Percentiles rank a stretch among this genome's conserved stretches.
phyloP scores from a whole-genome alignment of 1,140 invertebrate genomes.

The Drosophila asahinai region DNA sequence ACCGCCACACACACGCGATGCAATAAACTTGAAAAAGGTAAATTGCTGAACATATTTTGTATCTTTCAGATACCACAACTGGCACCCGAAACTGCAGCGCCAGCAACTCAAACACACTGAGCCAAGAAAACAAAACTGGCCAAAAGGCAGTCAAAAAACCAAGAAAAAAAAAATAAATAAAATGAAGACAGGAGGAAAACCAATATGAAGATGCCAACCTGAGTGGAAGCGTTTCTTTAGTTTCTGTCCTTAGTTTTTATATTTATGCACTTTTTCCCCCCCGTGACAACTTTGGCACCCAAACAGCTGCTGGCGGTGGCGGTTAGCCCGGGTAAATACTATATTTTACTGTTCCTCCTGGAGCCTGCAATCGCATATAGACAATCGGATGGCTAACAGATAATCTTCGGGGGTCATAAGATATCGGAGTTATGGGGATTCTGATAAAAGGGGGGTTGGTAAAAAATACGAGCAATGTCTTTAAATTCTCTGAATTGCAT shows the following conservation, averaged over 20 bases:
- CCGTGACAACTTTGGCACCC: slow-evolving; percentile 44
- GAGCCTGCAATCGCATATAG: slow-evolving; percentile 9
- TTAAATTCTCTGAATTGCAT: background rate
- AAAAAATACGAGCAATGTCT: background rate
- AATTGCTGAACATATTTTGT: slow-evolving; percentile 71
- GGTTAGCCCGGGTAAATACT: slow-evolving; percentile 34
- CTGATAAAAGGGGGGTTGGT: background rate
- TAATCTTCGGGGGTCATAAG: slow-evolving; percentile 33
- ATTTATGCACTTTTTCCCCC: slow-evolving; percentile 46
- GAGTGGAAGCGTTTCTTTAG: slow-evolving; percentile 40
- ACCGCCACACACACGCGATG: slow-evolving; percentile 46
- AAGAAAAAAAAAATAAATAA: too few species aligned
- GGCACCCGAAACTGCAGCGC: slow-evolving; percentile 49
- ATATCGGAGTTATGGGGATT: slow-evolving; percentile 34
- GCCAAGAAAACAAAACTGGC: slow-evolving; percentile 39
- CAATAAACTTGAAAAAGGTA: slow-evolving; percentile 76
- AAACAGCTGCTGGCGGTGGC: slow-evolving; percentile 35
- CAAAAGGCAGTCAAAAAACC: slow-evolving; percentile 2
- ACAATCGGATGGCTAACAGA: slow-evolving; percentile 44
- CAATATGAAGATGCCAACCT: slow-evolving; percentile 55
- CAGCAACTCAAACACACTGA: slow-evolving; percentile 38
- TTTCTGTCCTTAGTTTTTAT: slow-evolving; percentile 48
- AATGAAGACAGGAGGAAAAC: slow-evolving; percentile 21
- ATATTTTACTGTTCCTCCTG: slow-evolving; percentile 34
- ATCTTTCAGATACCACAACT: slow-evolving; percentile 64